A percentile compares a stretch with the other conserved stretches of the same genome.
phyloP scores from a whole-genome alignment of 2,888 invertebrate species.

The Drosophila meridionalis region DNA sequence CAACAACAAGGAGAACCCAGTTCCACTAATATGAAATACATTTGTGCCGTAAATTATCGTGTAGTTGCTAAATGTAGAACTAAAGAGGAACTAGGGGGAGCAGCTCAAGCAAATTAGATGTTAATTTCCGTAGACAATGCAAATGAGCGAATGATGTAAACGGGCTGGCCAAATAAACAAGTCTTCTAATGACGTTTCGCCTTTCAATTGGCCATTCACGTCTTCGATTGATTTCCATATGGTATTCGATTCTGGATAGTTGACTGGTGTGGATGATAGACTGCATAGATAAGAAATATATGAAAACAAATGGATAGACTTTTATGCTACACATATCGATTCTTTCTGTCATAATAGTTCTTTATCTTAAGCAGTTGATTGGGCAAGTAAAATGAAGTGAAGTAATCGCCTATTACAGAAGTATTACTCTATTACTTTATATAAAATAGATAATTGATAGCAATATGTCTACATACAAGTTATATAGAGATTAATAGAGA shows the following conservation, averaged over 20 bases:
- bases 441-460: no score
- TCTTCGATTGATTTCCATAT: not conserved
- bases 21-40: constrained; percentile 70
- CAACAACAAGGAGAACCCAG: constrained; percentile 26
- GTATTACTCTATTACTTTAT: no score
- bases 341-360: no score
- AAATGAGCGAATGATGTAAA: constrained; percentile 58
- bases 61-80: constrained; percentile 56
- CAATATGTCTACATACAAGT: no score
- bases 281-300: not conserved
- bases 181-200: constrained; percentile 8
- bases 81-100: constrained; percentile 7
- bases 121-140: constrained; percentile 54
- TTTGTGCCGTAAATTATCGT: constrained; percentile 66
- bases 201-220: not conserved
- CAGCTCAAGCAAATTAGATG: constrained; percentile 50
- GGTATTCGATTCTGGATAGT: not conserved
- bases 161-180: constrained; percentile 22
- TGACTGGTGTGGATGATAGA: not conserved
- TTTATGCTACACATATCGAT: no score
- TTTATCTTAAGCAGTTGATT: no score
- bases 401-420: no score
- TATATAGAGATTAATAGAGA: no score
- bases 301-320: no score
- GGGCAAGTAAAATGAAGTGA: no score